Evolutionary conservation across 2,888 invertebrate genomes (phyloP).

Genomic region (Cylindroiulus punctatus): DNA sequence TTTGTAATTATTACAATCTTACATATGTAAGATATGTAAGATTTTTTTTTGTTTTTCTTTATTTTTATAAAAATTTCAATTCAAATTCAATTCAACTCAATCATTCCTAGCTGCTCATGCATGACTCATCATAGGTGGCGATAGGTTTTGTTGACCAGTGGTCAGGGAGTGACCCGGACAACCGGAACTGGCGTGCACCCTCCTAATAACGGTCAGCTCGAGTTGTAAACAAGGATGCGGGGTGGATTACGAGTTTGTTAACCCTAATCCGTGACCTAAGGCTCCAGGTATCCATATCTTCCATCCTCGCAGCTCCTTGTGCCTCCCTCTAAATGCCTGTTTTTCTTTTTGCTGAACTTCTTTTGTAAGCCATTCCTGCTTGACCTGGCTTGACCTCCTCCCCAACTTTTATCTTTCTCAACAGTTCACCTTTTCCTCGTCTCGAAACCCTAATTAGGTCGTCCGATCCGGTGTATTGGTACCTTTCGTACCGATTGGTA

Average conservation of each 20-base stretch:
- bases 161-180: not conserved
- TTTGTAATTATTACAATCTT: too few species aligned
- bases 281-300: not conserved
- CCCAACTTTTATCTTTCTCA: constrained; percentile 13
- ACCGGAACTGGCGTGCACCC: not conserved
- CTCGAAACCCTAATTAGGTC: constrained; percentile 7
- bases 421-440: constrained; percentile 28
- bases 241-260: constrained; percentile 33
- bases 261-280: not conserved
- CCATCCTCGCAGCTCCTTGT: too few species aligned
- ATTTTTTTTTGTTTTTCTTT: too few species aligned
- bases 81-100: too few species aligned
- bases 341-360: constrained; percentile 14
- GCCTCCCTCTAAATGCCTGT: not conserved
- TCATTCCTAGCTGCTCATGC: too few species aligned
- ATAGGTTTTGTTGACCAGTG: not conserved
- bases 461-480: not conserved
- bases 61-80: too few species aligned
- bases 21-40: too few species aligned
- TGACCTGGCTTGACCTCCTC: constrained; percentile 23
- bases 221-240: not conserved
- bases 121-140: too few species aligned
- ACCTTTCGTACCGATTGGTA: not conserved
- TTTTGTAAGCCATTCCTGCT: constrained; percentile 13
- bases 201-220: constrained; percentile 5